Evolutionary conservation across 2,797 vertebrate genomes (phyloP).

Genomic region (Triplophysa bombifrons): DNA sequence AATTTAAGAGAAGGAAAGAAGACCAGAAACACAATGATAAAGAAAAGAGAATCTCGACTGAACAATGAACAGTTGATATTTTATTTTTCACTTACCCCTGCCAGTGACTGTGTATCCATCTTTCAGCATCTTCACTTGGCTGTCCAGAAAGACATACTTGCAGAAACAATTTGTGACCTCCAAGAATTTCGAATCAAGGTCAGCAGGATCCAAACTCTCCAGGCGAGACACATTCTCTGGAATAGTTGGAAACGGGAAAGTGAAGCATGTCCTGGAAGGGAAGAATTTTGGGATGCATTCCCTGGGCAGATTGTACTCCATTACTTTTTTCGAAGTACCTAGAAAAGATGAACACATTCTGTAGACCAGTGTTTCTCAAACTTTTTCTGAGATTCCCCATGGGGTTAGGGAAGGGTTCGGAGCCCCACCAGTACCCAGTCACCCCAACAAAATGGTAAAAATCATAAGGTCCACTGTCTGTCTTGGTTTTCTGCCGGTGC

Average conservation of each 20-base stretch:
- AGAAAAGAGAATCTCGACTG: not conserved
- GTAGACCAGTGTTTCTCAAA: no score
- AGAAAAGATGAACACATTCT: not conserved
- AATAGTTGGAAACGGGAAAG: conserved; percentile 62
- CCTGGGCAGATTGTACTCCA: conserved; percentile 64
- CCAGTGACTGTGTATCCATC: conserved; percentile 61
- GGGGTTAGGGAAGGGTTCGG: no score
- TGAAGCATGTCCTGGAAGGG: conserved; percentile 70
- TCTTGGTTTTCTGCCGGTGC: no score
- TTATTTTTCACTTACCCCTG: conserved; percentile 42
- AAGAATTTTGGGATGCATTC: conserved; percentile 70
- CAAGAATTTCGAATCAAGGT: conserved; percentile 51
- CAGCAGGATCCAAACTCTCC: conserved; percentile 53
- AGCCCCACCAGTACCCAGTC: no score
- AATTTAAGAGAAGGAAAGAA: conserved; percentile 46
- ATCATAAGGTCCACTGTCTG: no score
- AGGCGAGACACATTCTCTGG: conserved; percentile 52
- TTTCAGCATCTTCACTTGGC: conserved; percentile 60
- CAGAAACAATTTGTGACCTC: conserved; percentile 52
- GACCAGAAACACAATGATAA: conserved; percentile 14
- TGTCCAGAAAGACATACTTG: conserved; percentile 45
- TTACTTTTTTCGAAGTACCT: not conserved
- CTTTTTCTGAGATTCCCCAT: no score
- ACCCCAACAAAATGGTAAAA: no score
- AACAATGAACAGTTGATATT: conserved; percentile 23